These are phyloP conservation scores for Labeo rohita DNA, from an alignment of 2,113 vertebrate species.

Conservation along the genomic window DNA sequence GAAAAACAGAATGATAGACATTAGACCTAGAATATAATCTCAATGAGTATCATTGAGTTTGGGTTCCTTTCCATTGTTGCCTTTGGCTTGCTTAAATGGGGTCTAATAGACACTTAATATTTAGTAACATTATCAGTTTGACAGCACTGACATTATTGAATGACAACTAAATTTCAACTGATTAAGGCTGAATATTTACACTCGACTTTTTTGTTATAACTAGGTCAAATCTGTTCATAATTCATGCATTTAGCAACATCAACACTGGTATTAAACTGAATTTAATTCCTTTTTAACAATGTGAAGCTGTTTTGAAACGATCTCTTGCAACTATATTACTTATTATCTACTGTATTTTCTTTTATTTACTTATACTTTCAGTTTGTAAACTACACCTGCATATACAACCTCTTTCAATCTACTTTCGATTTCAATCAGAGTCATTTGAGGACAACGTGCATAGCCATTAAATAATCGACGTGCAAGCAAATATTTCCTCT, in stretches of 20 bases:
- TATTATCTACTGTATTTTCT: not conserved
- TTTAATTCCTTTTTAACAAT: not conserved
- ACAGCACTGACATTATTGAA: not conserved
- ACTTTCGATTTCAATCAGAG: not conserved
- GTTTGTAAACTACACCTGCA: not conserved
- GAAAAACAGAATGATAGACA: slow-evolving; percentile 25
- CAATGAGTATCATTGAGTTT: not conserved
- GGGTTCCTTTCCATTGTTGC: not conserved
- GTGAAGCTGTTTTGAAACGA: not conserved
- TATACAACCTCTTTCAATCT: not conserved
- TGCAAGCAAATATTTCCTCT: not conserved
- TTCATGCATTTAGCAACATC: not conserved
- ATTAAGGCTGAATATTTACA: not conserved
- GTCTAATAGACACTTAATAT: not conserved
- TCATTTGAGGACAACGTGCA: not conserved
- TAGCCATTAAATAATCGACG: not conserved
- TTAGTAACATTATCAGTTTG: not conserved
- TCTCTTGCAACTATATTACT: not conserved
- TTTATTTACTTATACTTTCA: not conserved
- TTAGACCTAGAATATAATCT: not conserved
- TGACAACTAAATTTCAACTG: not conserved
- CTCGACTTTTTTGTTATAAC: too few relatives aligned
- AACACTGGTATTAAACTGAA: not conserved
- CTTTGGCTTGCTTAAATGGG: not conserved
- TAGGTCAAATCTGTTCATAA: not conserved